Percentiles rank a stretch among this genome's conserved stretches.
Conservation (phyloP, 2,797 vertebrate genomes). For the Pogoniulus pusillus region DNA sequence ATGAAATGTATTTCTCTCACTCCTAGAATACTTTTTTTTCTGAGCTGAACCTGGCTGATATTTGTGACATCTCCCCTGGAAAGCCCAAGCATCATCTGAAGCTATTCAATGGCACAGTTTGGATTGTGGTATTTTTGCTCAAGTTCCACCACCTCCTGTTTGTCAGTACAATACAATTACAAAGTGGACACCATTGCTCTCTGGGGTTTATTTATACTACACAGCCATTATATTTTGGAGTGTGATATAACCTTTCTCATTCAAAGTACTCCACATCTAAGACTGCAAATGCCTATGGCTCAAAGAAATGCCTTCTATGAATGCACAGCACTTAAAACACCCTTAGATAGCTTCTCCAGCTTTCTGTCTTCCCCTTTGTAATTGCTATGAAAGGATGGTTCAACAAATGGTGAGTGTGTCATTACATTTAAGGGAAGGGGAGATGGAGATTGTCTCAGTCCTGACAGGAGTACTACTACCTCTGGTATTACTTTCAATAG, state of each 20-base stretch:
- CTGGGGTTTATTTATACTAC: not conserved
- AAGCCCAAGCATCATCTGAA: not conserved
- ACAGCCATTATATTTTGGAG: not conserved
- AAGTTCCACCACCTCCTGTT: not conserved
- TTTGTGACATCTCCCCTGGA: not conserved
- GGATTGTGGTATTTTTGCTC: not conserved
- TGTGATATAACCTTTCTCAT: not conserved
- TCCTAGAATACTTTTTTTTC: not conserved
- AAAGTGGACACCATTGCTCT: not conserved
- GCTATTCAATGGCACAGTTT: not conserved
- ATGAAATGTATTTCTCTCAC: not conserved
- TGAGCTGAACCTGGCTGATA: not conserved
- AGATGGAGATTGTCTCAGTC: not conserved
- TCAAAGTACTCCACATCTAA: not conserved
- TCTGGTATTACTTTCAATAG: not conserved
- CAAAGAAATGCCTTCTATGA: not conserved
- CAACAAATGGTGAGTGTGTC: not conserved
- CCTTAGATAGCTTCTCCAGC: not conserved
- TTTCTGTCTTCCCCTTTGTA: not conserved
- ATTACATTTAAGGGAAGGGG: not conserved
- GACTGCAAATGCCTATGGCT: not conserved
- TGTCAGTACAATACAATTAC: not conserved
- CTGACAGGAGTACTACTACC: not conserved
- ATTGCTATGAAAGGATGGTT: not conserved
- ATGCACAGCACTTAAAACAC: not conserved